These are phyloP conservation scores for Drosophila lacertosa DNA, from an alignment of 1,140 invertebrate species.

Conservation along the genomic window DNA sequence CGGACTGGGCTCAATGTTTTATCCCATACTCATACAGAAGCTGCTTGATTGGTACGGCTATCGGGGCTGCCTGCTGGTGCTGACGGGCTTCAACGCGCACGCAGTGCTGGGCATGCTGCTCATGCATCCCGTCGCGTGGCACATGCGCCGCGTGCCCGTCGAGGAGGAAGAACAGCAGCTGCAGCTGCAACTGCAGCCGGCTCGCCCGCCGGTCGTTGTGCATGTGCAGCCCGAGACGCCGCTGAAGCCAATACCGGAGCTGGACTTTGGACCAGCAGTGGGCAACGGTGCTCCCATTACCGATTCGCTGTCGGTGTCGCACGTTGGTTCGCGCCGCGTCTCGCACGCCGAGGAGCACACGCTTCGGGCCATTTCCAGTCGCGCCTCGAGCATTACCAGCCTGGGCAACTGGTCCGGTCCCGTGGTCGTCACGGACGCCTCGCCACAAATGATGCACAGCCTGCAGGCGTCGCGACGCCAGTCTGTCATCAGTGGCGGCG, in stretches of 20 bases:
- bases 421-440: constrained; percentile 76
- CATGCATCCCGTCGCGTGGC: constrained; percentile 89
- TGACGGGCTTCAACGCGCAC: constrained; percentile 87
- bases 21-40: constrained; percentile 85
- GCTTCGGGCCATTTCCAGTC: constrained; percentile 52
- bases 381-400: constrained; percentile 80
- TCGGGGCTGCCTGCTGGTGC: constrained; percentile 86
- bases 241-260: constrained; percentile 20
- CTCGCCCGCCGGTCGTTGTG: constrained; percentile 28
- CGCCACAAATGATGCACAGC: constrained; percentile 72
- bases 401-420: constrained; percentile 83
- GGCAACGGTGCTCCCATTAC: neutral
- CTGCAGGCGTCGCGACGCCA: constrained; percentile 58
- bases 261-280: neutral
- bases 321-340: constrained; percentile 33
- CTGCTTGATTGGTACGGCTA: constrained; percentile 86
- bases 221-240: constrained; percentile 64
- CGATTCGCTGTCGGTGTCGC: neutral
- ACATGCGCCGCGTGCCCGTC: constrained; percentile 85
- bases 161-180: constrained; percentile 76
- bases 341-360: constrained; percentile 59
- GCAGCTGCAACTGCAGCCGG: constrained; percentile 40
- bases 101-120: constrained; percentile 87
- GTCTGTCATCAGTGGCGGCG: constrained; percentile 14
- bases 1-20: constrained; percentile 85